Conservation (phyloP, 1,140 invertebrate genomes). For the Caenorhabditis elegans region DNA sequence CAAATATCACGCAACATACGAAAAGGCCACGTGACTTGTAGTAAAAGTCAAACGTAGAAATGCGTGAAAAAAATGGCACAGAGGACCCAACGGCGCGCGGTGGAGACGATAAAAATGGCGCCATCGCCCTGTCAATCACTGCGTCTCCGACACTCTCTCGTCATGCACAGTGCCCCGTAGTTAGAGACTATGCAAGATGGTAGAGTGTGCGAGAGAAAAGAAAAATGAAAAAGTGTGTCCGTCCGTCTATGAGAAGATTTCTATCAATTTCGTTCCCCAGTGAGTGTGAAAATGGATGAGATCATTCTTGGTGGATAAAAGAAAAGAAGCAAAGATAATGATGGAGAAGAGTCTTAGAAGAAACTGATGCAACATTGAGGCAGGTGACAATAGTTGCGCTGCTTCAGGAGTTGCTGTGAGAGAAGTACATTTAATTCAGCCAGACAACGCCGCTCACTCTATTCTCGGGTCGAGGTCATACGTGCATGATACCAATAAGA, state of each 20-base stretch:
- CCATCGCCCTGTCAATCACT: constrained; percentile 1
- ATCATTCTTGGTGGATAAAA: too few relatives aligned
- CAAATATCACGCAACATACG: neutral
- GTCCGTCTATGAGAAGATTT: neutral
- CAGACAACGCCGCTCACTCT: neutral
- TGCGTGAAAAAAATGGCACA: neutral
- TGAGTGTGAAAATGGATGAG: neutral
- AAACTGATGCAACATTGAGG: constrained; percentile 3
- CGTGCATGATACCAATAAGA: neutral
- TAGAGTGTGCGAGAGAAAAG: neutral
- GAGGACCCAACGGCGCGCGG: neutral
- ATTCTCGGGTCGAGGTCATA: neutral
- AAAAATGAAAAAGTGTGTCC: neutral
- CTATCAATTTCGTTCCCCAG: neutral
- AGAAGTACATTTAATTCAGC: neutral
- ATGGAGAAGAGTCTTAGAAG: neutral
- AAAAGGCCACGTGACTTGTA: neutral
- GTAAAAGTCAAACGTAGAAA: neutral
- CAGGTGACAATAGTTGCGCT: too few relatives aligned
- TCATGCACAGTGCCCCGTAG: neutral
- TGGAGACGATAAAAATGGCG: constrained; percentile 14
- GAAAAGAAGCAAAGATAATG: neutral
- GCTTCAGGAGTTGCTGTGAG: too few relatives aligned
- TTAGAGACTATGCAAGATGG: neutral
- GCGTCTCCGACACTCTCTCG: neutral